Base-by-base conservation (phyloP, 2,888 invertebrate species). In the Taphrorychus bicolor region DNA sequence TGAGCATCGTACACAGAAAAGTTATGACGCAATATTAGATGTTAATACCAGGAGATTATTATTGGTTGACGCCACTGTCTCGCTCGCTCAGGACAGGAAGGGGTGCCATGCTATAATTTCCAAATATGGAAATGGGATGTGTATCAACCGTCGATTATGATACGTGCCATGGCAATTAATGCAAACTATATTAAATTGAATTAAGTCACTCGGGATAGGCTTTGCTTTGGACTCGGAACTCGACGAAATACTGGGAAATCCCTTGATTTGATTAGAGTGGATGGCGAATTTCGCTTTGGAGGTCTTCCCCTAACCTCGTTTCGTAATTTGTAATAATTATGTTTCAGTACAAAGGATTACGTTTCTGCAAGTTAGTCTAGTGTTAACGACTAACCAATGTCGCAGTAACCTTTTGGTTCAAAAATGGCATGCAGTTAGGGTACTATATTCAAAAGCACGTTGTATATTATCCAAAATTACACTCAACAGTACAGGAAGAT, bases 101-200 rank as follows among this genome's bases (percentile, higher is more conserved):
- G 42, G 63, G 63, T 48, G 59, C 53, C 22, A 70, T 72, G 74
- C 73, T 75, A 72, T 75, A 76, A 76, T 76, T 74, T 72, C 68
- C 73, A 74, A 76, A 76, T 69, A 69, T 74, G 75, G 73, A 75
- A 76, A 75, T 73, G 72, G 75, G 74, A 74, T 74, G 75, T 75
- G 72, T 75, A 77, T 74, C 73, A 71, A 64, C 71, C 76, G 76
- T 69, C 69, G 66, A 66, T 62, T 65, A 66, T 62, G 59, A 60
- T 51, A 69, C 61, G 59, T 66, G 58, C 58, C 17, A 59, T 53
- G 53, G 40, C 62, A 69, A 61, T 66, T 66, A 61, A 66, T 62
- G 69, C 62, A 66, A 69, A 69, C 69, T 66, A 52, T 58, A 69
- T 66, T 62, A 69, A 69, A 69, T 65, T 69, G 48, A 60, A 68